Percentiles rank a stretch among this genome's conserved stretches.
These are phyloP conservation scores for Enteromius trimaculatus DNA, from an alignment of 2,797 vertebrate species.

Conservation along the genomic window DNA sequence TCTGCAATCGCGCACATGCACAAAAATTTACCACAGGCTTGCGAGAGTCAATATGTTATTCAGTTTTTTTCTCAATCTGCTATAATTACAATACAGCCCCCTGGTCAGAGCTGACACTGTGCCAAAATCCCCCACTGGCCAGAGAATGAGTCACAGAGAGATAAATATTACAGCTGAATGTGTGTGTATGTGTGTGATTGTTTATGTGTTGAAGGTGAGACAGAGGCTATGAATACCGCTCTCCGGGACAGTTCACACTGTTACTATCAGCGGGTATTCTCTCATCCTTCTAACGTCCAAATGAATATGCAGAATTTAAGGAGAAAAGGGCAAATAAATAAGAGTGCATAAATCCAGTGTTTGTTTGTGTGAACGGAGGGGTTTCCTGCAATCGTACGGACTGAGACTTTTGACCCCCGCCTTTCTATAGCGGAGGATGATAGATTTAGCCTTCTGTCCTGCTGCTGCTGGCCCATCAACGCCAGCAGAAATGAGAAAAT, in stretches of 20 bases:
- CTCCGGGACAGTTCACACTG: conserved; percentile 67
- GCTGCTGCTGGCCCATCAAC: conserved; percentile 81
- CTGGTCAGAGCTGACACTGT: conserved; percentile 70
- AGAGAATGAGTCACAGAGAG: conserved; percentile 80
- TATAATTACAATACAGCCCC: conserved; percentile 77
- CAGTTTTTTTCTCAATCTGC: conserved; percentile 68
- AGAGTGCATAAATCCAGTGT: conserved; percentile 61
- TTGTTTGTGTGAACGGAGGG: conserved; percentile 51
- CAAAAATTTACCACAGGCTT: conserved; percentile 58
- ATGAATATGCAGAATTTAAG: conserved; percentile 71
- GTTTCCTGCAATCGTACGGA: conserved; percentile 69
- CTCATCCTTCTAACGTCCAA: conserved; percentile 57
- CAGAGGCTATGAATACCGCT: conserved; percentile 71
- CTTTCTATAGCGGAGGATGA: conserved; percentile 73
- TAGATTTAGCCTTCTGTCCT: conserved; percentile 80
- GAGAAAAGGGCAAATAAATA: conserved; percentile 76
- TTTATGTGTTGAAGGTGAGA: conserved; percentile 46
- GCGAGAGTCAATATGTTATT: conserved; percentile 73
- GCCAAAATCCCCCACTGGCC: conserved; percentile 73
- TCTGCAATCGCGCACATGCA: conserved; percentile 56
- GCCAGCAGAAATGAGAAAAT: conserved; percentile 79
- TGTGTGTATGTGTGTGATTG: conserved; percentile 53
- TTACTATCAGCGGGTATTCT: conserved; percentile 63
- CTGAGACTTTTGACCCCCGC: conserved; percentile 75
- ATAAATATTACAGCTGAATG: conserved; percentile 80